Base-by-base conservation (phyloP, 2,113 vertebrate genomes). In the Maccullochella peelii region DNA sequence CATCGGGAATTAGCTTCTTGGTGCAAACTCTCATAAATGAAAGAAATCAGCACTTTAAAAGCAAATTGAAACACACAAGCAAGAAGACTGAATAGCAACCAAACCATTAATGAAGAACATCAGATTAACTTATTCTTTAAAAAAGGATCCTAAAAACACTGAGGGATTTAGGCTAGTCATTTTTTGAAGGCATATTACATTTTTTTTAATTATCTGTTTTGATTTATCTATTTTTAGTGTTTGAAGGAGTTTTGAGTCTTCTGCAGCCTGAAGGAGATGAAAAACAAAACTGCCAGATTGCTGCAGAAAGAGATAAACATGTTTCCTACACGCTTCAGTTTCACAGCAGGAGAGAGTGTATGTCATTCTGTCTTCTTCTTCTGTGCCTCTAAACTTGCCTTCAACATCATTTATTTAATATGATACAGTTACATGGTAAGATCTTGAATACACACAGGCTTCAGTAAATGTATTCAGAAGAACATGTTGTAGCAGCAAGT, bases 361-460 rank as follows among this genome's bases (percentile, higher is more conserved):
- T 14, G 23, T 55, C 6, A 30, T 33, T 47, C 25, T 55, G 27
- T 67, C 36, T 62, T 73, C 61, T 23, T 65, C 23, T 5, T 54
- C 20, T 2, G 18, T 6, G 3, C 21, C 21, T 73, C 21, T 52
- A 6, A 30, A n/a, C 40, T 72, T 4, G 0, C 15, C 30, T 47
- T 44, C 18, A 33, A 44, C 58, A 36, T 66, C 15, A 44, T 33
- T 59, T 73, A 86, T 72, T 71, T 55, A 72, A 62, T 15, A 21
- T 9, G 2, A 49, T 20, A n/a, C 4, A 2, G 5, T 77, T 72
- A 70, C 40, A 58, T 14, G 14, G 5, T 47, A 4, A 76, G 65
- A 59, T 1, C 52, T 38, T 12, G 0, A 63, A 27, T n/a, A 55
- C 11, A 42, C 23, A 42, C 33, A 61, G 33, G 33, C 33, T 33